Percentiles rank a stretch among this genome's conserved stretches.
Conservation (phyloP, 2,888 invertebrate species). For the Diarsia mendica region DNA sequence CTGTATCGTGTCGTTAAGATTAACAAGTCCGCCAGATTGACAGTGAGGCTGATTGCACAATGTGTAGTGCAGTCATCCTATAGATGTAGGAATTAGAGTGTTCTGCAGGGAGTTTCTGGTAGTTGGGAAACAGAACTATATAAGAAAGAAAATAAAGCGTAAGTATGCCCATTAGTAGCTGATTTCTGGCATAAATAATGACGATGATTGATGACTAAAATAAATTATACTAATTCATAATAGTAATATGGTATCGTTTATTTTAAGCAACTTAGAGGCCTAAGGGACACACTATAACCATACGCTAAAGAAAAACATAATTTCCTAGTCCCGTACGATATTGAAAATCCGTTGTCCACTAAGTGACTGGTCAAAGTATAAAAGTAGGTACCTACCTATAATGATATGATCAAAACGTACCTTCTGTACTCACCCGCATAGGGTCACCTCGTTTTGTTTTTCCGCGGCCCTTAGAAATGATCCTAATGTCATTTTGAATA, state of each 20-base stretch:
- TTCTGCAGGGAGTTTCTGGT: neutral
- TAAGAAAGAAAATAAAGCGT: neutral
- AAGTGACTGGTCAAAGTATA: neutral
- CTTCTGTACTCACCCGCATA: conserved; percentile 15
- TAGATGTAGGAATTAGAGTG: neutral
- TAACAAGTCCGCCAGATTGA: neutral
- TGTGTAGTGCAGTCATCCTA: too few relatives aligned
- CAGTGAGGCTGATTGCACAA: neutral
- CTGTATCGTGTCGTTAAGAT: neutral
- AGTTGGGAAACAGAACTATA: neutral
- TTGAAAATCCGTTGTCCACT: neutral
- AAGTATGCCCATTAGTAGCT: neutral
- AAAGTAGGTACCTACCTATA: too few relatives aligned
- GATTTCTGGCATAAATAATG: neutral
- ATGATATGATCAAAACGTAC: neutral
- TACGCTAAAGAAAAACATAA: too few relatives aligned
- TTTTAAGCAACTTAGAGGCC: too few relatives aligned
- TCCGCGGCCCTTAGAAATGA: conserved; percentile 44
- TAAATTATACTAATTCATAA: too few relatives aligned
- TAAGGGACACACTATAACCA: too few relatives aligned
- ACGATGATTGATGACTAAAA: neutral
- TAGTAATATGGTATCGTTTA: too few relatives aligned
- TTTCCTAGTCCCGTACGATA: too few relatives aligned
- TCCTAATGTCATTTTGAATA: conserved; percentile 65
- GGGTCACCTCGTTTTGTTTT: conserved; percentile 47